Evolutionary conservation across 1,140 invertebrate genomes (phyloP).

Genomic region (Pinna nobilis): DNA sequence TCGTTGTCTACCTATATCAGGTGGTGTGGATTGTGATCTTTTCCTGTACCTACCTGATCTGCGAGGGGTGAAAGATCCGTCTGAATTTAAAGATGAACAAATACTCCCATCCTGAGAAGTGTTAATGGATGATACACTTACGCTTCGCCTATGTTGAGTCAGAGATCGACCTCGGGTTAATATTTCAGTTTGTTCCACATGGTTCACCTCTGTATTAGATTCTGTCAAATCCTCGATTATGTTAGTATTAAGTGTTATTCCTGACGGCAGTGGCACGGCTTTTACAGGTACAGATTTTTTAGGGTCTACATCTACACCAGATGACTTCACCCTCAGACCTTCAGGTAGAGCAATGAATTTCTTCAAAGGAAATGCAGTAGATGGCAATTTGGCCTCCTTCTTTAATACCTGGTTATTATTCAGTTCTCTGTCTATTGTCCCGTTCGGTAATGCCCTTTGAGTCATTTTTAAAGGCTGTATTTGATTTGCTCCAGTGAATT

Average conservation of each 20-base stretch:
- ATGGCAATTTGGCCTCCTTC: slow-evolving; percentile 6
- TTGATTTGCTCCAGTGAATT: neutral
- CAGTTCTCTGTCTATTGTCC: slow-evolving; percentile 3
- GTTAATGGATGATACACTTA: slow-evolving; percentile 35
- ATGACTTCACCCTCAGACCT: slow-evolving; percentile 46
- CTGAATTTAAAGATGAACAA: slow-evolving; percentile 25
- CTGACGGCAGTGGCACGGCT: slow-evolving; percentile 41
- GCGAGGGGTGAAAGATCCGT: slow-evolving; percentile 8
- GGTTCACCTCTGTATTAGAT: slow-evolving; percentile 29
- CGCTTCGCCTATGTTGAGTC: slow-evolving; percentile 24
- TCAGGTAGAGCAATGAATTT: slow-evolving; percentile 59
- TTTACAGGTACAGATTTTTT: slow-evolving; percentile 48
- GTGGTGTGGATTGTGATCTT: slow-evolving; percentile 41
- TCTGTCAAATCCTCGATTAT: slow-evolving; percentile 20
- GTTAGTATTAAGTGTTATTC: neutral
- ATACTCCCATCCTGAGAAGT: slow-evolving; percentile 34
- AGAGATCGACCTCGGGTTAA: slow-evolving; percentile 14
- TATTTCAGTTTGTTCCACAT: slow-evolving; percentile 35
- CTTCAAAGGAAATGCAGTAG: slow-evolving; percentile 46
- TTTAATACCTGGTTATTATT: slow-evolving; percentile 3
- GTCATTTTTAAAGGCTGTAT: slow-evolving; percentile 15
- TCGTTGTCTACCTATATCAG: slow-evolving; percentile 36
- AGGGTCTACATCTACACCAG: slow-evolving; percentile 36
- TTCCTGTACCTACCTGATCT: slow-evolving; percentile 36
- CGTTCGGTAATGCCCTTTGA: slow-evolving; percentile 16